Conservation (phyloP, 2,113 vertebrate genomes). For the Cyrtonyx montezumae region DNA sequence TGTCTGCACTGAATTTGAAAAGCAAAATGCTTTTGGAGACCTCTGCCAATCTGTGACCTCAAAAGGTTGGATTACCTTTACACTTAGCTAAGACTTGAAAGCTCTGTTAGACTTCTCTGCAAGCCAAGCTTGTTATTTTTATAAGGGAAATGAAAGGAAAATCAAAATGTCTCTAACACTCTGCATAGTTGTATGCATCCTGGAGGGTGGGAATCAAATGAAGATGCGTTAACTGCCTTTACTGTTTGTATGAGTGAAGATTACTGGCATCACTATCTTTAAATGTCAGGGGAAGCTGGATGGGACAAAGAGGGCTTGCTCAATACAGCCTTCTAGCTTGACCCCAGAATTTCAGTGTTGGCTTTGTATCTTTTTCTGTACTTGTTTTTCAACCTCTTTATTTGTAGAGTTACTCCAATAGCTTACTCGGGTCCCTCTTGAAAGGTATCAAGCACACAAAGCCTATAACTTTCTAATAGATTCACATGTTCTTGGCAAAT, state of each 20-base stretch:
- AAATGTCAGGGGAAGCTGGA: neutral
- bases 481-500: neutral
- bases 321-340: neutral
- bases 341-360: neutral
- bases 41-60: neutral
- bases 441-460: neutral
- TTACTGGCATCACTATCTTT: neutral
- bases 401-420: neutral
- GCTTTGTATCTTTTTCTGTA: neutral
- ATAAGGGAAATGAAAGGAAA: neutral
- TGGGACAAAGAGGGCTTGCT: neutral
- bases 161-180: neutral
- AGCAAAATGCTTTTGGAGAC: neutral
- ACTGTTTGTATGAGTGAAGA: neutral
- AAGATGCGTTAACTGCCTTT: neutral
- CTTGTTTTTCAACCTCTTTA: neutral
- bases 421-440: neutral
- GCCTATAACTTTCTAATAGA: neutral
- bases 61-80: neutral
- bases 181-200: neutral
- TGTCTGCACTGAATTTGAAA: neutral
- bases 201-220: neutral
- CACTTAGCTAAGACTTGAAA: neutral
- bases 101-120: neutral
- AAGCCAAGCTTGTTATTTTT: neutral